Evolutionary conservation across 2,113 vertebrate species (phyloP).

Genomic region (Turdus rufiventris): DNA sequence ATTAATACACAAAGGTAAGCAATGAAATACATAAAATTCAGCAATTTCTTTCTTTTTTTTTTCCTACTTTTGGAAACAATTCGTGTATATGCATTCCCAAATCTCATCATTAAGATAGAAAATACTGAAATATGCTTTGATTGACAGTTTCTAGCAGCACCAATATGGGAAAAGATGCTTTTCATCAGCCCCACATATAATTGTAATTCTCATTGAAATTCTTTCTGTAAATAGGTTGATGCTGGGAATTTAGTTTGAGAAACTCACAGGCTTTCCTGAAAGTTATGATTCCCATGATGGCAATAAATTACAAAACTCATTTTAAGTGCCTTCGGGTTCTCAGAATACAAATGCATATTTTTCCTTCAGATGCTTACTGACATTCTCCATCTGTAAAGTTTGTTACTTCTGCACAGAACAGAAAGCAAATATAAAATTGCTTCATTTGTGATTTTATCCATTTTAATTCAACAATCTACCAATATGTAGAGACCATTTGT

Average conservation of each 20-base stretch:
- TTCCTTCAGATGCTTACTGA: not conserved
- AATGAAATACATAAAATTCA: not conserved
- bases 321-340: slow-evolving; percentile 9
- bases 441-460: slow-evolving; percentile 3
- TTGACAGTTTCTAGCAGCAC: not conserved
- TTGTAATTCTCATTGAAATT: slow-evolving; percentile 38
- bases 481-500: not conserved
- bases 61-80: not conserved
- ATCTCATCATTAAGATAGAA: slow-evolving; percentile 41
- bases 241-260: slow-evolving; percentile 27
- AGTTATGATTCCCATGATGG: slow-evolving; percentile 38
- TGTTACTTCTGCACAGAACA: not conserved
- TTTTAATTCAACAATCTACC: not conserved
- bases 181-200: not conserved
- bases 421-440: slow-evolving; percentile 9
- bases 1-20: not conserved
- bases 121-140: not conserved
- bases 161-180: slow-evolving; percentile 13
- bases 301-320: slow-evolving; percentile 34
- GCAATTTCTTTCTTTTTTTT: not conserved
- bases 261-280: slow-evolving; percentile 36
- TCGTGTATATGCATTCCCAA: not conserved
- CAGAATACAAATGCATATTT: slow-evolving; percentile 19
- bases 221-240: slow-evolving; percentile 31
- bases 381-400: not conserved